Conservation (phyloP, 30 jellyfish, hydroid and myxozoan genomes). For the Mastigias papua region DNA sequence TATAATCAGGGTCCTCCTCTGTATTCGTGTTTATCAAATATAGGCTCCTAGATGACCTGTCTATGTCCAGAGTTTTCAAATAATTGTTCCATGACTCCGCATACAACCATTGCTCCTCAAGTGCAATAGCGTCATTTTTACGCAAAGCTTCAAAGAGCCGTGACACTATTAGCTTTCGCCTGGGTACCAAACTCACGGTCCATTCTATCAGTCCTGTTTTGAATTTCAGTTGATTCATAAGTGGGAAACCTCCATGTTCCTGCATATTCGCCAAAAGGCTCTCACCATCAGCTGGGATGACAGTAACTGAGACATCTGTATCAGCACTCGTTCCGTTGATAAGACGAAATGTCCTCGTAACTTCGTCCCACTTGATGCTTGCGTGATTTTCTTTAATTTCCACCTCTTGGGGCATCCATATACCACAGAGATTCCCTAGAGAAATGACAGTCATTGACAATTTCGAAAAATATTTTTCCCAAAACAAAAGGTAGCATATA, state of each 20-base stretch:
- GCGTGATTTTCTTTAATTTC: conserved; percentile 72
- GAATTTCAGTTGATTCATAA: conserved; percentile 38
- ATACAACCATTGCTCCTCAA: conserved; percentile 25
- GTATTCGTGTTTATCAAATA: conserved; percentile 57
- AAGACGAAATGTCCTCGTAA: conserved; percentile 33
- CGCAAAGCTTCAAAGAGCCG: conserved; percentile 76
- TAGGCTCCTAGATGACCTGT: background rate
- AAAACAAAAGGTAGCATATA: too few species aligned
- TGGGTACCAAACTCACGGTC: conserved; percentile 72
- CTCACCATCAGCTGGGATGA: background rate
- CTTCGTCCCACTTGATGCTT: conserved; percentile 47
- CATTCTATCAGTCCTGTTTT: conserved; percentile 79
- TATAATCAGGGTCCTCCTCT: conserved; percentile 69
- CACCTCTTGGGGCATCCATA: conserved; percentile 77
- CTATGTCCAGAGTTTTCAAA: conserved; percentile 9
- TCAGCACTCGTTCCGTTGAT: conserved; percentile 28
- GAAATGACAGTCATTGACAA: background rate
- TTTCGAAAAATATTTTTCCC: too few species aligned
- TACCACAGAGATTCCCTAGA: conserved; percentile 73
- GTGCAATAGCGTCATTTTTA: conserved; percentile 8
- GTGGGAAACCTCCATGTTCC: conserved; percentile 6
- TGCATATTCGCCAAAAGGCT: too few species aligned
- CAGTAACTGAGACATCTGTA: background rate
- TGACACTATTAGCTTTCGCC: conserved; percentile 50
- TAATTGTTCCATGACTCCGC: conserved; percentile 79